Base-by-base conservation (phyloP, 2,888 invertebrate species). In the Nemurella pictetii region DNA sequence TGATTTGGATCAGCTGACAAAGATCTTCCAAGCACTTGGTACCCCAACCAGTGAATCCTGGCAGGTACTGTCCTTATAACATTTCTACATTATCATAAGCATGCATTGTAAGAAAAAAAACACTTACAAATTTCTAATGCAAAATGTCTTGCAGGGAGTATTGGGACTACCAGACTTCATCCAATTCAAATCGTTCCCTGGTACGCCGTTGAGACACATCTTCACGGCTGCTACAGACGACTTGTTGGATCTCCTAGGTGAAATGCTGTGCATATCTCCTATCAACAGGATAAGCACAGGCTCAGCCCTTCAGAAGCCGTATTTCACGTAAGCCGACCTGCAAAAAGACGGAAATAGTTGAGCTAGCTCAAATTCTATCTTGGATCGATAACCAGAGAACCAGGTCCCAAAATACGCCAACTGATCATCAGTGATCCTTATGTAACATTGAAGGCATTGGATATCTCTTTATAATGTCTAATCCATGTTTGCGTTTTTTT, bases 161-260 rank as follows among this genome's bases (percentile, higher is more conserved):
- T 94, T 93, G 85, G 92, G 92, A 84, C 90, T 99, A 80, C 96
- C 97, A 20, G 99, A 99, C 91, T 99, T 95, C 90, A 95, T 99
- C 87, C 95, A 96, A 89, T 98, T 99, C 90, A 98, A 98, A 89
- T 93, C 94, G 9, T 96, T 96, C 88, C 94, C 95, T 0, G 94
- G 96, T 0, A 96, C 96, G 74, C 96, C 97, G 2, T 90, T 99
- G 81, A 94, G 95, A 86, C 95, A 97, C 88, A 98, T 99, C 88
- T 99, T 99, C 90, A 97, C 97, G 78, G 99, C 99, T 0, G 99
- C 98, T 0, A 93, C 95, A 0, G 97, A 98, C 89, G 99, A 99
- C 92, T 92, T 99, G 72, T 91, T 99, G 32, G 94, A 95, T 86
- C 91, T 99, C 83, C 91, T 99, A 85, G 94, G 94, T 75, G 93